Evolutionary conservation across 2,888 invertebrate genomes (phyloP), one percentile per base, ranked within the genome.

Genomic region (Pomacea canaliculata): DNA sequence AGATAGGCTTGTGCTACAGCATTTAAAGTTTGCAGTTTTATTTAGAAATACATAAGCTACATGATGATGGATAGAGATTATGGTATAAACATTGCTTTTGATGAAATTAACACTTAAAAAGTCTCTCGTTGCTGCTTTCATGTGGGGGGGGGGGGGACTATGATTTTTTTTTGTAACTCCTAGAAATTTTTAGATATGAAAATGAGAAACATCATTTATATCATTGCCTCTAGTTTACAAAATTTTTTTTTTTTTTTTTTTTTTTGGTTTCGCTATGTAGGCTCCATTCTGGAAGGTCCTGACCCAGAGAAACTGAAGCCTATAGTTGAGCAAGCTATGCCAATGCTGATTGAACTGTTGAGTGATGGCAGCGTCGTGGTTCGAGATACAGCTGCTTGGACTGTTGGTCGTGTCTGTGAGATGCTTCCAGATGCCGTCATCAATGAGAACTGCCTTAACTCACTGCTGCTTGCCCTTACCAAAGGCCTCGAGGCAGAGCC

Each of bases 301-400:
- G 96, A 98, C 86, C 93, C 94, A 0, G 93, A 92, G 70, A 96
- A 96, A 3, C 92, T 99, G 76, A 97, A 97, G 91, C 96, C 97
- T 1, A 92, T 99, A 71, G 98, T 99, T 0, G 97, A 98, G 89
- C 96, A 98, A 90, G 99, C 99, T 0, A 96, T 99, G 95, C 96
- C 96, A 3, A 97, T 96, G 56, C 92, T 99, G 68, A 98, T 99
- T 82, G 95, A 96, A 84, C 93, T 98, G 56, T 96, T 99, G 95
- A 96, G 96, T 87, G 99, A 99, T 90, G 92, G 93, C 5, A 96
- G 96, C 90, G 97, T 99, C 2, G 96, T 95, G 77, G 99, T 99
- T 0, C 93, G 98, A 81, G 99, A 99, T 90, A 99, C 99, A 0
- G 96, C 97, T 0, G 99, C 99, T 0, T 99, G 99, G 99, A 97